Conservation (phyloP, 2,113 vertebrate species). For the Hippocampus comes region DNA sequence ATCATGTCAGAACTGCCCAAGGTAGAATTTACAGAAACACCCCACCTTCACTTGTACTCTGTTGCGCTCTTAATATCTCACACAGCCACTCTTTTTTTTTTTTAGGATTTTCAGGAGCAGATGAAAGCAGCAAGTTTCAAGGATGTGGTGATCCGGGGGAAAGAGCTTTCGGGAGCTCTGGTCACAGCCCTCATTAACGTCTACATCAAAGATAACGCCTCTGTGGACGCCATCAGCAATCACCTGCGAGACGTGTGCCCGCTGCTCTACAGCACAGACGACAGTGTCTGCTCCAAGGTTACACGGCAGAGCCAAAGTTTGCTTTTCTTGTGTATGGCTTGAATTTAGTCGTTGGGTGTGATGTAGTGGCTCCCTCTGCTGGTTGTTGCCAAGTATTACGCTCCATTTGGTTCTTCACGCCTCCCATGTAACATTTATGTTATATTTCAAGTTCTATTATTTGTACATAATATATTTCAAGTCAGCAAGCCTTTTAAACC, state of each 20-base stretch:
- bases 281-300: constrained; percentile 95
- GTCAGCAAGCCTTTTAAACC: too few relatives aligned
- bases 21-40: constrained; percentile 64
- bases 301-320: neutral
- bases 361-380: neutral
- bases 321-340: neutral
- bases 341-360: neutral
- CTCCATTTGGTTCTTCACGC: neutral
- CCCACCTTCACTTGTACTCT: neutral
- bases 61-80: neutral
- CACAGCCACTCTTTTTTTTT: neutral
- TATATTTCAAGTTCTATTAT: too few relatives aligned
- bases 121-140: constrained; percentile 89
- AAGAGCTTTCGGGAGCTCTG: constrained; percentile 88
- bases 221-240: constrained; percentile 89
- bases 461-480: too few relatives aligned
- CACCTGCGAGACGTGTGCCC: constrained; percentile 91
- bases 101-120: constrained; percentile 91
- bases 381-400: neutral
- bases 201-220: constrained; percentile 93
- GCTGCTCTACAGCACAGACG: constrained; percentile 91
- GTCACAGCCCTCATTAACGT: constrained; percentile 93
- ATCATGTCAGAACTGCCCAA: constrained; percentile 91
- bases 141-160: constrained; percentile 89
- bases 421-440: neutral